Evolutionary conservation across 2,797 vertebrate species (phyloP).

Genomic region (Melanotaenia pygmaea): DNA sequence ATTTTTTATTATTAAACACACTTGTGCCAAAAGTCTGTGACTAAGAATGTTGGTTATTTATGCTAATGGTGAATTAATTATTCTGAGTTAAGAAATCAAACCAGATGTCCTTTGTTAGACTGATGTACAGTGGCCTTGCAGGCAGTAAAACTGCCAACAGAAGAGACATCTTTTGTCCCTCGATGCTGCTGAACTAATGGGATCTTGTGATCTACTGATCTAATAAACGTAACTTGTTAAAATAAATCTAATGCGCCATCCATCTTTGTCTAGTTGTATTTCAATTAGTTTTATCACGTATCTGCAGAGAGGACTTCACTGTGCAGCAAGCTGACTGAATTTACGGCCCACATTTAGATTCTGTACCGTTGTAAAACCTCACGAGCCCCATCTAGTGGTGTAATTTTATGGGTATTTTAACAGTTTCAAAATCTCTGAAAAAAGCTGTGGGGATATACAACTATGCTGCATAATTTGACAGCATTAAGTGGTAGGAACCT

Average conservation of each 20-base stretch:
- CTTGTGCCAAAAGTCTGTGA: fast-evolving
- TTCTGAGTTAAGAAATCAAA: neutral
- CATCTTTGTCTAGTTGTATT: neutral
- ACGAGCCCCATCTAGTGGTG: constrained; percentile 48
- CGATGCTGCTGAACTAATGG: neutral
- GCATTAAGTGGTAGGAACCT: neutral
- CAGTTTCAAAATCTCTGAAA: neutral
- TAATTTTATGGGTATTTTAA: neutral
- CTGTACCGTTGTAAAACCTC: neutral
- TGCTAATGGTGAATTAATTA: neutral
- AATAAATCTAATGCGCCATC: neutral
- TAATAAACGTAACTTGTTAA: neutral
- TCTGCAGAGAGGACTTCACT: neutral
- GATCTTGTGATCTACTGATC: neutral
- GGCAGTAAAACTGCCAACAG: neutral
- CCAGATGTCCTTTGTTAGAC: neutral
- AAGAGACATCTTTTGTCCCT: neutral
- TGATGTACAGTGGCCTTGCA: neutral
- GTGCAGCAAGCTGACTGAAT: neutral
- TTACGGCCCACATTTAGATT: neutral
- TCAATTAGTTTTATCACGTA: neutral
- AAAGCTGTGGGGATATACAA: too few species aligned
- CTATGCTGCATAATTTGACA: neutral
- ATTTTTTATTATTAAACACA: neutral
- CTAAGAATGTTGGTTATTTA: neutral